phyloP scores from a whole-genome alignment of 2,797 vertebrate genomes.

The Natrix natrix region DNA sequence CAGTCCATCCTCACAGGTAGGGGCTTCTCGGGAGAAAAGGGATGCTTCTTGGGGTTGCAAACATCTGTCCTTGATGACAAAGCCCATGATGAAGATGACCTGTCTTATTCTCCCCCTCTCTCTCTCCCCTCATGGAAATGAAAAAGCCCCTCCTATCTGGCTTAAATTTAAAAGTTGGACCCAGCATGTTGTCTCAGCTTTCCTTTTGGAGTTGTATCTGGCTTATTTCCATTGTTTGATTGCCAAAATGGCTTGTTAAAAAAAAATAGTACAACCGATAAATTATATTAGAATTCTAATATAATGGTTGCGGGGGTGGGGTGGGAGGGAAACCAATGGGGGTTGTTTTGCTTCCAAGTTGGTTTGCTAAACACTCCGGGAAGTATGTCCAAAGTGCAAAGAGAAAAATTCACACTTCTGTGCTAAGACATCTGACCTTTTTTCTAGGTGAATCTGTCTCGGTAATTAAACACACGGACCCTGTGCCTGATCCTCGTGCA shows the following conservation, averaged over 20 bases:
- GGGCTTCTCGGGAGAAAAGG: neutral
- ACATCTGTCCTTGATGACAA: neutral
- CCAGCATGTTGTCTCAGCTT: neutral
- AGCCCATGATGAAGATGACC: neutral
- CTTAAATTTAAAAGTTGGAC: neutral
- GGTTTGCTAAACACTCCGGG: neutral
- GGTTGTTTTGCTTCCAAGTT: neutral
- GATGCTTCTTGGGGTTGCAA: neutral
- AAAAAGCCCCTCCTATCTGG: neutral
- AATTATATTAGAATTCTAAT: neutral
- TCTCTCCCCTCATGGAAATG: neutral
- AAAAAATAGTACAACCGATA: neutral
- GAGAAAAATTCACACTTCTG: neutral
- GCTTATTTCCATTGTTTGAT: neutral
- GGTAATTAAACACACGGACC: conserved; percentile 97
- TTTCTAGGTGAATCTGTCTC: conserved; percentile 91
- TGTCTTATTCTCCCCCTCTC: neutral
- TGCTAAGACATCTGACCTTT: neutral
- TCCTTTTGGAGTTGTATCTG: neutral
- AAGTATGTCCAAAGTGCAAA: neutral
- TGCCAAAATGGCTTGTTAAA: neutral
- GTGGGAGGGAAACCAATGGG: neutral
- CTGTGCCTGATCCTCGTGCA: conserved; percentile 94
- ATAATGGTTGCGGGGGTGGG: rapidly evolving
- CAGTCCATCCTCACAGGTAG: conserved; percentile 98